Evolutionary conservation across 2,888 invertebrate genomes (phyloP).

Genomic region (Esperia sulphurella): DNA sequence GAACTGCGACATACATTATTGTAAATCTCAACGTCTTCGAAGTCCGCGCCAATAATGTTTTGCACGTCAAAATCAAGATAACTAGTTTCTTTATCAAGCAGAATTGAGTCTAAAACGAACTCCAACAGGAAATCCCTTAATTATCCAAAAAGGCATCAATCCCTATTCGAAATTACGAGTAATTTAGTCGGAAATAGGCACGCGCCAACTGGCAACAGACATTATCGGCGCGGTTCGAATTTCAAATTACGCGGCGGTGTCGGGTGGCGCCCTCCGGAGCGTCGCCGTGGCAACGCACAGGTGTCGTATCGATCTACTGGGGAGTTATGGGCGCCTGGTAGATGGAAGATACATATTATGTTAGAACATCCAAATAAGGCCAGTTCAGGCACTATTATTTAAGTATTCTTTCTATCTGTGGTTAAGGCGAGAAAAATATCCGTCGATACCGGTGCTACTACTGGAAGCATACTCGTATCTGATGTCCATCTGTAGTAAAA

Average conservation of each 20-base stretch:
- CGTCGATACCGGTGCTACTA: no score
- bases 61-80: no score
- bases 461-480: no score
- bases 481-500: no score
- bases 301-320: conserved; percentile 68
- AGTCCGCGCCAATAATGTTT: no score
- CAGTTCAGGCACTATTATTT: no score
- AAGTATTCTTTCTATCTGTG: no score
- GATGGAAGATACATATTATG: neutral
- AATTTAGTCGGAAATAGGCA: conserved; percentile 56
- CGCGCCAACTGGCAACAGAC: conserved; percentile 58
- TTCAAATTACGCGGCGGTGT: conserved; percentile 77
- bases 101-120: neutral
- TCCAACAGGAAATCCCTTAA: conserved; percentile 23
- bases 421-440: no score
- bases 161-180: conserved; percentile 53
- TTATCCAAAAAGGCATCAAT: conserved; percentile 41
- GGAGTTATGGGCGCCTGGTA: conserved; percentile 41
- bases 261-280: conserved; percentile 66
- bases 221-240: conserved; percentile 73
- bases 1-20: no score
- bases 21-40: no score
- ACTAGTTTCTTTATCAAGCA: no score
- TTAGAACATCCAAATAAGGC: neutral
- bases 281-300: conserved; percentile 71